Base-by-base conservation (phyloP, 2,888 invertebrate genomes). In the Rhaphigaster nebulosa region DNA sequence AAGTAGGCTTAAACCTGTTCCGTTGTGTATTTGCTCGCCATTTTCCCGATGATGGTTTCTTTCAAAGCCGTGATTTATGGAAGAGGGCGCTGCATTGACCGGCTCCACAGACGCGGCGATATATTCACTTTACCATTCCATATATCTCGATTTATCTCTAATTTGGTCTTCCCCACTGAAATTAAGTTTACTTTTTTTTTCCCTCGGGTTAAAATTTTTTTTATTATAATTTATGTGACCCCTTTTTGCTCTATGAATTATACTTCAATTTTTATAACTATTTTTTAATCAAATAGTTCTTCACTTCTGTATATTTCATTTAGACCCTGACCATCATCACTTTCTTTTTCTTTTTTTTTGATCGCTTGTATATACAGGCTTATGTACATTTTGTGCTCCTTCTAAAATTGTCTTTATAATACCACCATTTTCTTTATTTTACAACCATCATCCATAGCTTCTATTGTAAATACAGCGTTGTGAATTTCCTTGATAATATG, bases 41-140 rank as follows among this genome's bases (percentile, higher is more conserved):
- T 76, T 76, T 76, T 76, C 34, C n/a, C 70, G 70, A 76, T 76
- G 34, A 76, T 76, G 70, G 70, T 76, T 76, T 76, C 70, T 76
- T 76, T 76, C 70, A 76, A 6, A 38, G 70, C 70, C 5, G 12
- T 76, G 70, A 76, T 76, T 76, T 76, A 76, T 76, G 70, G 70
- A 38, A 76, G 70, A 76, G 70, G 1, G 15, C 18, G 34, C 34
- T 10, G 70, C 70, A 76, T 76, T 38, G 20, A 23, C 20, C 23
- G 38, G 38, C 20, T 4, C 20, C 70, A 29, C 13, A 29, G n/a
- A 29, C 29, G 15, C 60, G 4, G 65, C 65, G 29, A 38, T 76
- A 76, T 76, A 76, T 76, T 76, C 70, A 76, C 70, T 76, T 76
- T 76, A 20, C 20, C 34, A 23, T 76, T 76, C 38, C 70, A 76